Percentiles rank a stretch among this genome's conserved stretches.
Evolutionary conservation across 2,797 vertebrate genomes (phyloP).

Genomic region (Neopelma chrysocephalum): DNA sequence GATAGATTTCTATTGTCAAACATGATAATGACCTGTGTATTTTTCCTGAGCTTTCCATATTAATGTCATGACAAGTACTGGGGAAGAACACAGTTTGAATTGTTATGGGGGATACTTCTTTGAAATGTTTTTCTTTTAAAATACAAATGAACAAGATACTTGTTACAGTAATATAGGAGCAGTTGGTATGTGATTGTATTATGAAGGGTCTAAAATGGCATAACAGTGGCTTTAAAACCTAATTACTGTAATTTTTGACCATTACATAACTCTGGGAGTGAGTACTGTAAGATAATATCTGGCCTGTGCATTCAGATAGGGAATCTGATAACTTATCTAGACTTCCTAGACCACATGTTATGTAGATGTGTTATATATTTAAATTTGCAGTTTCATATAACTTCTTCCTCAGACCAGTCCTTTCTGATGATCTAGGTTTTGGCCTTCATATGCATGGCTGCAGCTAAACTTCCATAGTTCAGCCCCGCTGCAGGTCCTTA

Average conservation of each 20-base stretch:
- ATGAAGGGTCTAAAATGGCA: not conserved
- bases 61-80: not conserved
- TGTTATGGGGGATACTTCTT: not conserved
- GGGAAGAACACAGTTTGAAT: not conserved
- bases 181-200: not conserved
- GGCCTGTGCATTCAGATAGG: not conserved
- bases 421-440: not conserved
- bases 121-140: not conserved
- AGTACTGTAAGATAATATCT: not conserved
- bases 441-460: not conserved
- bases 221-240: not conserved
- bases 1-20: not conserved
- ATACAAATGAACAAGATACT: not conserved
- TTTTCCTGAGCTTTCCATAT: not conserved
- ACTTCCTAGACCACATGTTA: not conserved
- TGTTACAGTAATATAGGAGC: not conserved
- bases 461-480: not conserved
- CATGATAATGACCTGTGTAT: not conserved
- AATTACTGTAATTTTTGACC: not conserved
- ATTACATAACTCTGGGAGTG: not conserved
- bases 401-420: not conserved
- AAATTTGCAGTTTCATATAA: not conserved
- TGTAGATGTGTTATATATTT: not conserved
- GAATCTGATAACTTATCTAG: not conserved
- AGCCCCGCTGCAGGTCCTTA: not conserved